A percentile compares a stretch with the other conserved stretches of the same genome.
Conservation (phyloP, 2,888 invertebrate genomes). For the Copidosoma aretas region DNA sequence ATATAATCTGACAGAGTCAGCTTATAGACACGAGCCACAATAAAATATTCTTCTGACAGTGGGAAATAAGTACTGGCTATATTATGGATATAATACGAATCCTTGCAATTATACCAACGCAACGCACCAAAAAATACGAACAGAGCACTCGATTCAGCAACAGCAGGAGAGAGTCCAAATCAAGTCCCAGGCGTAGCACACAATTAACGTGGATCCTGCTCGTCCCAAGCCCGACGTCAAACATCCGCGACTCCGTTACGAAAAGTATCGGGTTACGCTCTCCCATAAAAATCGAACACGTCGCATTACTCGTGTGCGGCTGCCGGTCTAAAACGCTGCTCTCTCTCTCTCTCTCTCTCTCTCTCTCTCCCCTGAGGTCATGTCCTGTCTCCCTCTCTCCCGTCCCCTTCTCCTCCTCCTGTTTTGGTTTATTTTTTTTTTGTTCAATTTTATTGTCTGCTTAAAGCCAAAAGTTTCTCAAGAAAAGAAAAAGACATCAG, state of each 20-base stretch:
- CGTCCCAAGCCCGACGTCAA: conserved; percentile 24
- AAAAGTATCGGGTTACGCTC: conserved; percentile 39
- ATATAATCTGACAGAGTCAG: too few relatives aligned
- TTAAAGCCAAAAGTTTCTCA: conserved; percentile 22
- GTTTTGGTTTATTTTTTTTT: conserved; percentile 1
- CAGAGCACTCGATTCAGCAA: too few relatives aligned
- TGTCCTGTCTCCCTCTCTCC: not conserved
- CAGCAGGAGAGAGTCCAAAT: too few relatives aligned
- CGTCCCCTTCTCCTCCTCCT: not conserved
- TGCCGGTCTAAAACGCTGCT: not conserved
- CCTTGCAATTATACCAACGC: too few relatives aligned
- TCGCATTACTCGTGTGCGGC: conserved; percentile 5
- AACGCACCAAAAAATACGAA: too few relatives aligned
- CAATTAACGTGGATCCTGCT: too few relatives aligned
- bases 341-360: not conserved
- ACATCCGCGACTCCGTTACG: conserved; percentile 32
- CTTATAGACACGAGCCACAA: too few relatives aligned
- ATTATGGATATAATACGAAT: too few relatives aligned
- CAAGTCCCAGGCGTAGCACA: too few relatives aligned
- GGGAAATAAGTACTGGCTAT: too few relatives aligned
- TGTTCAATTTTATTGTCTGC: conserved; percentile 27
- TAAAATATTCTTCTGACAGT: too few relatives aligned
- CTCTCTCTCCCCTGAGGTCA: not conserved
- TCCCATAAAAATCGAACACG: conserved; percentile 22
- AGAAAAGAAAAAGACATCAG: conserved; percentile 17